Conservation (phyloP, 1,140 invertebrate species). For the Zaprionus vittiger region DNA sequence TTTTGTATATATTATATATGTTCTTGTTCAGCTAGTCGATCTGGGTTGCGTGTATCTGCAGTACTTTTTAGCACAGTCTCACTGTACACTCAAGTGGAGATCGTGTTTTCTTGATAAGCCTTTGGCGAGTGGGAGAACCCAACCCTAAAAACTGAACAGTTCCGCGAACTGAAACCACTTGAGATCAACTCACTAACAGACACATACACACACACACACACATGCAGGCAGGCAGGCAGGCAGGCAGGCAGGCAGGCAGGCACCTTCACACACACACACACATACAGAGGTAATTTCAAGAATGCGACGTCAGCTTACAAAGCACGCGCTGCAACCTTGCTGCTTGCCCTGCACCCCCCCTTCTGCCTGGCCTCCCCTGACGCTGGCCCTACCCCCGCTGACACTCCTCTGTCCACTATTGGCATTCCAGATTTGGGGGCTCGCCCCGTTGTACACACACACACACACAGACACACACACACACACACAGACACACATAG, state of each 20-base stretch:
- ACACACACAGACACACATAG: not conserved
- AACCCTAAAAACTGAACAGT: slow-evolving; percentile 15
- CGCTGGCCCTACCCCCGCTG: not conserved
- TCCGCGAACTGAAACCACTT: slow-evolving; percentile 29
- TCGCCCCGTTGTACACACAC: slow-evolving; percentile 61
- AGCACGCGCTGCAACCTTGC: slow-evolving; percentile 14
- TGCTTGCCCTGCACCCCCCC: not conserved
- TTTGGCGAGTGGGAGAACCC: not conserved
- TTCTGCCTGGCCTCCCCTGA: not conserved
- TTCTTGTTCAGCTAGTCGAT: not conserved
- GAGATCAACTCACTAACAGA: not conserved
- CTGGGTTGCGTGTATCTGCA: not conserved
- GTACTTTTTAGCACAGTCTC: not conserved
- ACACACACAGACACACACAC: slow-evolving; percentile 25
- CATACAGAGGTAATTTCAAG: slow-evolving; percentile 15
- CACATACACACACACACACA: slow-evolving; percentile 3
- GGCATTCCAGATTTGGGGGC: slow-evolving; percentile 78
- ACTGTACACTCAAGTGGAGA: not conserved
- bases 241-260: too few relatives aligned
- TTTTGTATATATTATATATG: not conserved
- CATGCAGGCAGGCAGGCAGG: too few relatives aligned
- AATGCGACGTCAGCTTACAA: slow-evolving; percentile 32
- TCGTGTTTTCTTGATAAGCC: not conserved
- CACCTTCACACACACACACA: not conserved
- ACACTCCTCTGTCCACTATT: slow-evolving; percentile 38